These are phyloP conservation scores for Penaeus japonicus DNA, from an alignment of 1,140 invertebrate species.

Conservation along the genomic window DNA sequence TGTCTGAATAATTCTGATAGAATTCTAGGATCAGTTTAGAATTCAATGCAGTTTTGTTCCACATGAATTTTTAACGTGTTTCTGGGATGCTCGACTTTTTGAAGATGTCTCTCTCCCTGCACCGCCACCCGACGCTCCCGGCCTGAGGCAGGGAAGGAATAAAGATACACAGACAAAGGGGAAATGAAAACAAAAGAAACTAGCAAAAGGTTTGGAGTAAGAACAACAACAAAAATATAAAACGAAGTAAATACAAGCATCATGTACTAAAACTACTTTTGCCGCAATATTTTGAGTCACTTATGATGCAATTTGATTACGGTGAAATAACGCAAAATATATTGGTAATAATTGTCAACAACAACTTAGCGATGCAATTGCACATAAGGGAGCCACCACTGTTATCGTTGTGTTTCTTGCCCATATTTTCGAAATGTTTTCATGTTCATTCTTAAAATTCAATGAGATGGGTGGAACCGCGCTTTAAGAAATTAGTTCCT, in stretches of 20 bases:
- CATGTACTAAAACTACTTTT: background rate
- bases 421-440: constrained; percentile 48
- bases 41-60: constrained; percentile 35
- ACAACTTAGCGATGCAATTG: constrained; percentile 26
- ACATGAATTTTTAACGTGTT: background rate
- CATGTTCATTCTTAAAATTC: constrained; percentile 46
- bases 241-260: background rate
- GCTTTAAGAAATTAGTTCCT: constrained; percentile 31
- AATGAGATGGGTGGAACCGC: constrained; percentile 40
- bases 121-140: background rate
- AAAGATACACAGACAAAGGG: background rate
- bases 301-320: constrained; percentile 44
- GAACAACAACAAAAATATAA: background rate
- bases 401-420: constrained; percentile 31
- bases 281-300: constrained; percentile 14
- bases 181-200: background rate
- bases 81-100: background rate
- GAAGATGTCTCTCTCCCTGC: background rate
- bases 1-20: constrained; percentile 53
- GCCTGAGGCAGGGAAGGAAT: background rate
- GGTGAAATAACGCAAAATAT: constrained; percentile 32
- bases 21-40: constrained; percentile 41
- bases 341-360: constrained; percentile 44
- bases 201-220: background rate
- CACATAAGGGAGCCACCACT: constrained; percentile 22